Evolutionary conservation across 2,797 vertebrate species (phyloP).

Genomic region (Bufotes viridis): DNA sequence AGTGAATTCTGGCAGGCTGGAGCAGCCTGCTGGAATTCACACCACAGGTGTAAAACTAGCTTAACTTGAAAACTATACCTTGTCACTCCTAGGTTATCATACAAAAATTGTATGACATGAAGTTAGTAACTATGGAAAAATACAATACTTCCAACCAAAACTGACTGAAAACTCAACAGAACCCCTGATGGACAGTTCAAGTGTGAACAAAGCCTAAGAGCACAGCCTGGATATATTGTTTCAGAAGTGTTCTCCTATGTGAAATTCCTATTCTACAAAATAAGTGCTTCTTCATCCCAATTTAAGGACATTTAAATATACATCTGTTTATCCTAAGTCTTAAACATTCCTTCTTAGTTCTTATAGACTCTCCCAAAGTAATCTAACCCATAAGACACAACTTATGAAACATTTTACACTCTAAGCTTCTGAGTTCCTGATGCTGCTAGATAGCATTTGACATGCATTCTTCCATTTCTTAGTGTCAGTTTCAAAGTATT

Average conservation of each 20-base stretch:
- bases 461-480: conserved; percentile 3
- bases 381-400: not conserved
- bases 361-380: not conserved
- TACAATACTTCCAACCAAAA: no score
- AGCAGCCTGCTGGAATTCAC: no score
- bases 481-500: conserved; percentile 15
- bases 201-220: not conserved
- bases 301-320: not conserved
- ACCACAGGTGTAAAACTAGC: no score
- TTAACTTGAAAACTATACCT: no score
- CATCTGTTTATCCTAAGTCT: not conserved
- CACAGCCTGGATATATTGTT: not conserved
- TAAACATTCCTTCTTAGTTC: not conserved
- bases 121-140: no score
- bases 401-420: not conserved
- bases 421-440: not conserved
- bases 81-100: no score
- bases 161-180: no score
- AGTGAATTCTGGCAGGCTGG: no score
- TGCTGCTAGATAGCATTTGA: not conserved
- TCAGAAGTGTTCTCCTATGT: not conserved
- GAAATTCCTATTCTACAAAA: not conserved
- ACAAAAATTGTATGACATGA: no score
- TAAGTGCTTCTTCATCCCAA: not conserved
- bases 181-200: not conserved